Evolutionary conservation across 30 jellyfish, hydroid and myxozoan species (phyloP), one percentile per base, ranked within the genome.

Genomic region (Aurelia sp.): DNA sequence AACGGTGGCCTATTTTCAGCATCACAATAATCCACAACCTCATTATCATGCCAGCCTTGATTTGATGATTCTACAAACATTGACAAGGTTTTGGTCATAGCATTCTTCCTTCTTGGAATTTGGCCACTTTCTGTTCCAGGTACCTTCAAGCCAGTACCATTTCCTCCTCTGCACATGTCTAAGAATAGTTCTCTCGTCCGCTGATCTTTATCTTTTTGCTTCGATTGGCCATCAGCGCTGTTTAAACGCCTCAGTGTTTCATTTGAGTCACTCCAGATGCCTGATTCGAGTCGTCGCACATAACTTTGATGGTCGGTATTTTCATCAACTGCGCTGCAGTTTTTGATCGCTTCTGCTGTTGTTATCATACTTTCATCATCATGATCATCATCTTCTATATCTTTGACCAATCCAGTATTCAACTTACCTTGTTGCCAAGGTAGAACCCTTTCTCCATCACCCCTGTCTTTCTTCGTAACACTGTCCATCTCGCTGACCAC

Each of bases 151-250:
- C 59, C 30, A 4, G 52, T 35, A 16, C 19, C 77, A 3, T 67
- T 55, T 35, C 58, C 76, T 30, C 69, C 67, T 48, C 47, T 60
- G 35, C 85, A 41, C 21, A 68, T 72, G 50, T 74, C 91, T 24
- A 68, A 20, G 27, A 68, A 40, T 11, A 68, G 30, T 21, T 53
- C 77, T 52, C 70, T 72, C 20, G 77, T 68, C 22, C 21, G 65
- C 31, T 68, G 67, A 17, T 68, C 85, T 35, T 68, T 72, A 15
- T 53, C 77, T 4, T 33, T 40, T 8, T 70, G 67, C 27, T 10
- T 30, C 21, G 57, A 41, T 22, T 77, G 33, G 21, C 38, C 76
- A 15, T 22, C 66, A 4, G 18, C 8, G 8, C 55, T 84, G 31
- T 18, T 60, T 44, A 44, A 8, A 2, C 41, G 30, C 30, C 20